These are phyloP conservation scores for Drosophila watanabei DNA, from an alignment of 1,140 invertebrate genomes.

Conservation along the genomic window DNA sequence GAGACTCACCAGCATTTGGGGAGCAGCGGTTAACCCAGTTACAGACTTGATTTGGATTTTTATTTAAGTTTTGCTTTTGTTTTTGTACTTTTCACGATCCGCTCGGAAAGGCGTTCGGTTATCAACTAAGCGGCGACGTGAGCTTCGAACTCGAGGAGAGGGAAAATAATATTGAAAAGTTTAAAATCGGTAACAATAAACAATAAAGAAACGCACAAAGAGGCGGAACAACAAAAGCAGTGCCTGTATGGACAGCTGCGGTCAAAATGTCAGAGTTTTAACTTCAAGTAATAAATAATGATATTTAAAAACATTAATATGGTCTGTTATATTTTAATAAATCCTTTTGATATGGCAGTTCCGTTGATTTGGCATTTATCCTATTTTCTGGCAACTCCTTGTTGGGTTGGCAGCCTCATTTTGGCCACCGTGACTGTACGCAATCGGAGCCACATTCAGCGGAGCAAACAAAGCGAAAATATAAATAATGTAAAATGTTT, in stretches of 20 bases:
- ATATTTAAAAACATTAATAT: too few species aligned
- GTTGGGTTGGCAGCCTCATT: background rate
- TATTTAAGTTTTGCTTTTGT: background rate
- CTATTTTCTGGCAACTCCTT: background rate
- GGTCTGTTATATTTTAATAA: background rate
- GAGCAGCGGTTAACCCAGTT: conserved; percentile 4
- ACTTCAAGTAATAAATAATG: too few species aligned
- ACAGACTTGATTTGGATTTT: conserved; percentile 1
- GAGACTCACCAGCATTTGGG: conserved; percentile 23
- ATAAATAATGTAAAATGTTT: background rate
- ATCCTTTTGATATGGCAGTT: background rate
- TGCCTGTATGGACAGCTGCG: conserved; percentile 5
- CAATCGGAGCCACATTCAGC: background rate
- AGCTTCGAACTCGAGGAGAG: conserved; percentile 39
- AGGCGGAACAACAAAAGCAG: conserved; percentile 8
- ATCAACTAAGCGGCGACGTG: conserved; percentile 66
- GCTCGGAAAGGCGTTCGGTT: conserved; percentile 50
- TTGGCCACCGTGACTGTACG: background rate
- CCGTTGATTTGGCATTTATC: too few species aligned
- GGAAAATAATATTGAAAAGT: conserved; percentile 27
- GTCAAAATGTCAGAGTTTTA: conserved; percentile 1
- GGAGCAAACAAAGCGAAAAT: conserved; percentile 10
- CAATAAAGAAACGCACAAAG: conserved; percentile 26
- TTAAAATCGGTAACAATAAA: conserved; percentile 29
- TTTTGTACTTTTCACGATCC: conserved; percentile 34